Conservation (phyloP, 2,113 vertebrate genomes). For the Clarias magur region DNA sequence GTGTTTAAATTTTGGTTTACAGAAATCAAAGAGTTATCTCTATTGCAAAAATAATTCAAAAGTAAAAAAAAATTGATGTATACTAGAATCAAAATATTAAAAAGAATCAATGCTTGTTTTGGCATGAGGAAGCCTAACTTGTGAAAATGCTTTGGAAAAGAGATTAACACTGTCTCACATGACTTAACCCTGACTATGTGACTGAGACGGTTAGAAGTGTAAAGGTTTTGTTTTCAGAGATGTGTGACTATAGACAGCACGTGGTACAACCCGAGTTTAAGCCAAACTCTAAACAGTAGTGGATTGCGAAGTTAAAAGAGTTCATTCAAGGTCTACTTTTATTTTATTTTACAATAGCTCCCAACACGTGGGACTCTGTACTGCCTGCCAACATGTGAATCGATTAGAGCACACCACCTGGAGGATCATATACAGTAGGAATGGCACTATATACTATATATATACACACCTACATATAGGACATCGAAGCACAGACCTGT, state of each 20-base stretch:
- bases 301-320: not conserved
- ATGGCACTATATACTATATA: no score
- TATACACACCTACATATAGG: no score
- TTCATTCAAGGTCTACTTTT: not conserved
- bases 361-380: no score
- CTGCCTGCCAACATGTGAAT: no score
- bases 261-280: not conserved
- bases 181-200: not conserved
- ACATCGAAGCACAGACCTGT: no score
- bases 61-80: not conserved
- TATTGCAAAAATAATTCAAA: not conserved
- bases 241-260: not conserved
- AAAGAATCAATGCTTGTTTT: not conserved
- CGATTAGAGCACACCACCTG: no score
- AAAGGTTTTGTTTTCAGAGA: not conserved
- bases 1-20: not conserved
- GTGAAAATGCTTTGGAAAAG: conserved; percentile 9
- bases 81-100: not conserved
- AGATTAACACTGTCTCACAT: conserved; percentile 15
- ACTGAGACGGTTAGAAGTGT: not conserved
- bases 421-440: no score
- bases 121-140: not conserved
- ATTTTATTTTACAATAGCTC: no score
- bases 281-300: not conserved
- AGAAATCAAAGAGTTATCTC: not conserved